phyloP scores from a whole-genome alignment of 2,113 vertebrate genomes.

The Ahaetulla prasina region DNA sequence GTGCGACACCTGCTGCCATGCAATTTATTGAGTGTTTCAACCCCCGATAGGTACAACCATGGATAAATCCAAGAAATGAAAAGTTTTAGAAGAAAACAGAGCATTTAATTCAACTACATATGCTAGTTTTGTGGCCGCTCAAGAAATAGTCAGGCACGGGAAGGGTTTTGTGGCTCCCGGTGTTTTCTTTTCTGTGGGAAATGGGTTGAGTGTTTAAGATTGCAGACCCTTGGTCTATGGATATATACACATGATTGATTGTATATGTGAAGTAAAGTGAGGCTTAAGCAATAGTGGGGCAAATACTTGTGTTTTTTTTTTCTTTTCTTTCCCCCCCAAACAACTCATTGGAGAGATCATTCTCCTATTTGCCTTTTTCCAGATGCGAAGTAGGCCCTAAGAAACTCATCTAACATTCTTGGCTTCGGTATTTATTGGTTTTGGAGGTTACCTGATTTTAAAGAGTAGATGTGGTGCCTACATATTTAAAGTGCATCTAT shows the following conservation, averaged over 20 bases:
- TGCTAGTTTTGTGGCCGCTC: too few species aligned
- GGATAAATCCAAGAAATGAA: too few species aligned
- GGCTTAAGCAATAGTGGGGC: background rate
- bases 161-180: too few species aligned
- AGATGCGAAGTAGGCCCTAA: background rate
- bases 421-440: background rate
- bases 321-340: background rate
- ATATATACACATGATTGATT: background rate
- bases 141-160: too few species aligned
- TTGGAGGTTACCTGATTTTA: background rate
- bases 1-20: too few species aligned
- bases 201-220: too few species aligned
- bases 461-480: background rate
- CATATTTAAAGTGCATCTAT: background rate
- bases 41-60: too few species aligned
- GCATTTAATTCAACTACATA: too few species aligned
- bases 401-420: background rate
- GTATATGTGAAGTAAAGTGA: background rate
- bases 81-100: too few species aligned
- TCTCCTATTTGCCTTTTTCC: background rate
- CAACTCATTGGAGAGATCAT: background rate
- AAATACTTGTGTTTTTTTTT: background rate
- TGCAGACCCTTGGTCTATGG: too few species aligned
- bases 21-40: too few species aligned
- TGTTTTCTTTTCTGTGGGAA: too few species aligned